Conservation (phyloP, 2,888 invertebrate genomes). For the Cryptophagus acutangulus region DNA sequence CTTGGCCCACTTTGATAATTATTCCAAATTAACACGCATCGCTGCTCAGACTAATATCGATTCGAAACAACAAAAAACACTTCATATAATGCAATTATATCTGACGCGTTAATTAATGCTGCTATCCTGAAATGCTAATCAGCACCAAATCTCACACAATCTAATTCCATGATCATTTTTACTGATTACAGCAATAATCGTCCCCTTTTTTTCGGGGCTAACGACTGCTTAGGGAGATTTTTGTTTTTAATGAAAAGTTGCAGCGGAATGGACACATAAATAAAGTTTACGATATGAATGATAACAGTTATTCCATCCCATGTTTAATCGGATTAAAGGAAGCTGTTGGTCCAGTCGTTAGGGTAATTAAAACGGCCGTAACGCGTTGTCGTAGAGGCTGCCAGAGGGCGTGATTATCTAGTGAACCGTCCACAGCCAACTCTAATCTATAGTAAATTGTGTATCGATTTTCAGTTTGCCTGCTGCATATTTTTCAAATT, state of each 20-base stretch:
- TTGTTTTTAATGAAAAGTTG: no score
- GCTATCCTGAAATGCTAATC: no score
- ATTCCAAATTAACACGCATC: slow-evolving; percentile 33
- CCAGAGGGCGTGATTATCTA: slow-evolving; percentile 31
- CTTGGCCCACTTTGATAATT: slow-evolving; percentile 38
- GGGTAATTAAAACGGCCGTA: slow-evolving; percentile 39
- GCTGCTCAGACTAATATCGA: slow-evolving; percentile 29
- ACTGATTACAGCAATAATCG: no score
- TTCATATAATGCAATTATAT: slow-evolving; percentile 23
- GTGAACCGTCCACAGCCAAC: slow-evolving; percentile 24
- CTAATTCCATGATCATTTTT: no score
- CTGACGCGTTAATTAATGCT: slow-evolving; percentile 10
- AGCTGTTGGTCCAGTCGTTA: slow-evolving; percentile 40
- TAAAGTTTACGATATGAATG: slow-evolving; percentile 18
- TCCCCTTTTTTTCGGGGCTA: no score
- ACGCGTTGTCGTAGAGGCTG: slow-evolving; percentile 26
- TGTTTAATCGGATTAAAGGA: slow-evolving; percentile 39
- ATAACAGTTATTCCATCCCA: slow-evolving; percentile 25
- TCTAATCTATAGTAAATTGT: slow-evolving; percentile 30
- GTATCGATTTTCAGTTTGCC: slow-evolving; percentile 27
- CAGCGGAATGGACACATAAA: no score
- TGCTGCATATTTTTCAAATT: slow-evolving; percentile 16
- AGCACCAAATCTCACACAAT: no score
- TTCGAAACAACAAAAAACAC: slow-evolving; percentile 24
- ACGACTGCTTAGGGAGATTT: no score